A percentile compares a stretch with the other conserved stretches of the same genome.
Conservation (phyloP, 2,113 vertebrate genomes). For the Psittacara wagleri region DNA sequence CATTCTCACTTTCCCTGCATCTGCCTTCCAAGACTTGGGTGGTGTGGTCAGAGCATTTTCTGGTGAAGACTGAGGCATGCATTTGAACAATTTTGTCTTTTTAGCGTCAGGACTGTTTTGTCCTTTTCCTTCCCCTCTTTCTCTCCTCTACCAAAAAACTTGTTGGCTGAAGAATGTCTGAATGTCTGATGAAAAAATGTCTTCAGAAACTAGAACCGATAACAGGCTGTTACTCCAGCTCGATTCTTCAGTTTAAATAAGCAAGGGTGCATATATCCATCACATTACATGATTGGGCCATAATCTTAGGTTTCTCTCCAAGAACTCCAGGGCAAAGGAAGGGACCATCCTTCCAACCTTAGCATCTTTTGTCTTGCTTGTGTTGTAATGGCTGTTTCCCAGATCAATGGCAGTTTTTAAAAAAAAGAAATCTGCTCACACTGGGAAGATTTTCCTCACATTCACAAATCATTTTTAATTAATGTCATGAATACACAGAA, state of each 20-base stretch:
- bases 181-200: not conserved
- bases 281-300: not conserved
- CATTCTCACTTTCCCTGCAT: too few species aligned
- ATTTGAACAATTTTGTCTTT: not conserved
- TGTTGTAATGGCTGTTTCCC: not conserved
- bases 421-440: not conserved
- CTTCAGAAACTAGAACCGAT: not conserved
- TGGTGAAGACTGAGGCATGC: not conserved
- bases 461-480: not conserved
- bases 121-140: not conserved
- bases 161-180: not conserved
- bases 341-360: not conserved
- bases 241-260: not conserved
- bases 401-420: not conserved
- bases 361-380: not conserved
- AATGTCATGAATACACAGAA: not conserved
- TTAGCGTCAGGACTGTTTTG: not conserved
- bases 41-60: too few species aligned
- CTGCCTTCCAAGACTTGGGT: too few species aligned
- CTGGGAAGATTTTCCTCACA: not conserved
- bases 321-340: not conserved
- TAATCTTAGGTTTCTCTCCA: not conserved
- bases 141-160: not conserved
- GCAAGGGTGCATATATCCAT: not conserved
- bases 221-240: not conserved